A percentile compares a stretch with the other conserved stretches of the same genome.
Evolutionary conservation across 2,113 vertebrate species (phyloP).

Genomic region (Sturnus vulgaris): DNA sequence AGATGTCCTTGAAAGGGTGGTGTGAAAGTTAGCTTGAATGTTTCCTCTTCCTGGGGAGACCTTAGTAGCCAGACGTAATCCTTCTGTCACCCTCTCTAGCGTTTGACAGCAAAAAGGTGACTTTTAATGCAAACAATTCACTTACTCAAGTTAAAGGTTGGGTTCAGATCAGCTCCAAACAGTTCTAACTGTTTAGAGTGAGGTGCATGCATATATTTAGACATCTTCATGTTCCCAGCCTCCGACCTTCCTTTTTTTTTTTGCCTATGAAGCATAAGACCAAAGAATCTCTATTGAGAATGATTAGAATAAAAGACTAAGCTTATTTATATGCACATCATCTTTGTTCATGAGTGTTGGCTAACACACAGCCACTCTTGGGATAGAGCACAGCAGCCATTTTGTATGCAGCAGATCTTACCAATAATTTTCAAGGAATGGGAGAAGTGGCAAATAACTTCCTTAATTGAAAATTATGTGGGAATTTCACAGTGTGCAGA

Average conservation of each 20-base stretch:
- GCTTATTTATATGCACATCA: neutral
- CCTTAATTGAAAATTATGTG: conserved; percentile 50
- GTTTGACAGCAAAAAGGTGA: neutral
- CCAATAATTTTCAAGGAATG: conserved; percentile 2
- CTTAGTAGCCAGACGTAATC: neutral
- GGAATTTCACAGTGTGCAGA: conserved; percentile 50
- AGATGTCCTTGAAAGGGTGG: neutral
- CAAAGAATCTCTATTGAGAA: neutral
- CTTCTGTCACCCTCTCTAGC: neutral
- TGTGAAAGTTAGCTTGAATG: neutral
- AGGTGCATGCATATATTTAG: neutral
- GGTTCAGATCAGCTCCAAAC: neutral
- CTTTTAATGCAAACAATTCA: neutral
- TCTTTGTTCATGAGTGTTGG: neutral
- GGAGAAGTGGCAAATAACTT: conserved; percentile 50
- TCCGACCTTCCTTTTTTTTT: neutral
- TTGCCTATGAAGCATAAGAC: neutral
- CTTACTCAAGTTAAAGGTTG: neutral
- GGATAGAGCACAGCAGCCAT: neutral
- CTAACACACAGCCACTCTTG: neutral
- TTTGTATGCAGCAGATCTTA: neutral
- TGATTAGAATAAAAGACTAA: neutral
- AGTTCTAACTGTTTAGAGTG: neutral
- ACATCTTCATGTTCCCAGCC: neutral
- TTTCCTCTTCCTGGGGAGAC: neutral